These are phyloP conservation scores for Amphimedon queenslandica DNA, from an alignment of 37 sponge, comb jelly and placozoan genomes.

Conservation along the genomic window DNA sequence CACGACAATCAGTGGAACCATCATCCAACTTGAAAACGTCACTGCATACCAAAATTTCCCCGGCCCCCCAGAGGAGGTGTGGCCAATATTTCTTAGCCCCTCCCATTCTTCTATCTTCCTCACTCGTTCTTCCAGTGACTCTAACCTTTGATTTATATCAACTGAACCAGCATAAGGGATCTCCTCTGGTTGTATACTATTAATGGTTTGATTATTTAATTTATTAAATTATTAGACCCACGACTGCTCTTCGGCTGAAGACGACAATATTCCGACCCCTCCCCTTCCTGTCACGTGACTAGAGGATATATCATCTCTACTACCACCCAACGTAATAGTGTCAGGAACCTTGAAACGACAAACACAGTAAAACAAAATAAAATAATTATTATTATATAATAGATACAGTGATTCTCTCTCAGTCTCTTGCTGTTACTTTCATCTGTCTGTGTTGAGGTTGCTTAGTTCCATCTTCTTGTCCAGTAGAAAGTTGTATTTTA, in stretches of 20 bases:
- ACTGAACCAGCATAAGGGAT: too few relatives aligned
- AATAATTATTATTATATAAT: too few relatives aligned
- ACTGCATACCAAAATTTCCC: slow-evolving; percentile 49
- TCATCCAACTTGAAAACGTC: slow-evolving; percentile 63
- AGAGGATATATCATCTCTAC: neutral
- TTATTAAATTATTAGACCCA: too few relatives aligned
- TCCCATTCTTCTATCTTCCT: slow-evolving; percentile 29
- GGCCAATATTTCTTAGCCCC: neutral
- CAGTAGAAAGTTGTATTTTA: slow-evolving; percentile 36
- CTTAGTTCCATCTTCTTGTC: neutral
- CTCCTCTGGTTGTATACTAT: too few relatives aligned
- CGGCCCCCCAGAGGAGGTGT: too few relatives aligned
- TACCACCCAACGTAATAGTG: slow-evolving; percentile 35
- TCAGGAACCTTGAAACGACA: too few relatives aligned
- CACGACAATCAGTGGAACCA: slow-evolving; percentile 49
- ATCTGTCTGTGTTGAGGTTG: slow-evolving; percentile 10
- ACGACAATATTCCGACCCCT: too few relatives aligned
- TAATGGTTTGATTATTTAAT: too few relatives aligned
- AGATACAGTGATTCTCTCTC: too few relatives aligned
- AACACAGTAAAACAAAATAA: too few relatives aligned
- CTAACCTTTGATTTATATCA: slow-evolving; percentile 41
- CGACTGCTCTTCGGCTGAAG: too few relatives aligned
- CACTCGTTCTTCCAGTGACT: slow-evolving; percentile 41
- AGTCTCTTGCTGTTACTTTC: slow-evolving; percentile 28
- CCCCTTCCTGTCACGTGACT: too few relatives aligned